phyloP scores from a whole-genome alignment of 2,113 vertebrate genomes.

The Rhipidura dahli region DNA sequence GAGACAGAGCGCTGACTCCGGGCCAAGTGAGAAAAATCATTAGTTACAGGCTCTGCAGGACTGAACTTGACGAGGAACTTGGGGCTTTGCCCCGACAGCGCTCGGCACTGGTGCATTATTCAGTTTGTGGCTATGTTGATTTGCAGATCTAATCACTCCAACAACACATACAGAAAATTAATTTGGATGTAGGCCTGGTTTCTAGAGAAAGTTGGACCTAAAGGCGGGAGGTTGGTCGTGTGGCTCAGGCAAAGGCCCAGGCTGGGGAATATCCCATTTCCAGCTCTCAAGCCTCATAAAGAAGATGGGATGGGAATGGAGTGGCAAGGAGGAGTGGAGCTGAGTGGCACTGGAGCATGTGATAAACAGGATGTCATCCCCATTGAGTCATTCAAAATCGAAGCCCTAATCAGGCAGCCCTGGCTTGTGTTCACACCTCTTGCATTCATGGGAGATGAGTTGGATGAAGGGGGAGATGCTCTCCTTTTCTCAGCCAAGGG shows the following conservation, averaged over 20 bases:
- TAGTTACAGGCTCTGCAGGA: conserved; percentile 66
- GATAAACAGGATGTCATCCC: not conserved
- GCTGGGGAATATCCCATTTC: not conserved
- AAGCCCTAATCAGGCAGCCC: not conserved
- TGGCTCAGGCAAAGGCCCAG: conserved; percentile 33
- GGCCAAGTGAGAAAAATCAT: conserved; percentile 64
- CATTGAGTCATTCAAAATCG: not conserved
- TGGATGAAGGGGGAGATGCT: not conserved
- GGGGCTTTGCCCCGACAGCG: conserved; percentile 34
- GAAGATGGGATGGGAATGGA: not conserved
- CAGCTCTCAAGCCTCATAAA: not conserved
- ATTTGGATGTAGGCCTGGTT: conserved; percentile 59
- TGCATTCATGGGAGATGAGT: not conserved
- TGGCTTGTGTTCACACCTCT: not conserved
- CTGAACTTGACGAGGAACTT: conserved; percentile 50
- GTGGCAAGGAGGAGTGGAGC: fast-evolving
- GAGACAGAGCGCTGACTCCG: conserved; percentile 1
- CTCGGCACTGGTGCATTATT: conserved; percentile 48
- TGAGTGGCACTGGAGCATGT: not conserved
- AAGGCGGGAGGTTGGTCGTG: conserved; percentile 53
- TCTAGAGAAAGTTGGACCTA: conserved; percentile 68
- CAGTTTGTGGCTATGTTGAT: conserved; percentile 62
- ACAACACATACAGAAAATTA: conserved; percentile 63
- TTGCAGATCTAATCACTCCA: conserved; percentile 66
- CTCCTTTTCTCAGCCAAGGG: not conserved